Evolutionary conservation across 2,888 invertebrate species (phyloP).

Genomic region (Octodonta nipae): DNA sequence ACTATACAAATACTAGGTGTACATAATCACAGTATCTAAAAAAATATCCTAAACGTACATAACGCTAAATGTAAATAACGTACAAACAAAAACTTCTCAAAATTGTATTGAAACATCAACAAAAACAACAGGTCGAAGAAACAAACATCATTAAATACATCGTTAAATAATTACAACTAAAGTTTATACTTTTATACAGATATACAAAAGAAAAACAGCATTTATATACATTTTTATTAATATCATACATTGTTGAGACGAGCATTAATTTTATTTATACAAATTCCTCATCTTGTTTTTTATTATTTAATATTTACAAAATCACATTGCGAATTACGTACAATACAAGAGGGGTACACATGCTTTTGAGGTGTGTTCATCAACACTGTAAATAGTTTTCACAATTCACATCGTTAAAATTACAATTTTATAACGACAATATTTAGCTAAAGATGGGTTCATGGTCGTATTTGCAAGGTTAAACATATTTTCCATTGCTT

Average conservation of each 20-base stretch:
- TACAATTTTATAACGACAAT: too few species aligned
- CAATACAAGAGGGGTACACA: too few species aligned
- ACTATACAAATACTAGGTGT: slow-evolving; percentile 30
- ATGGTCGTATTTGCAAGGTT: too few species aligned
- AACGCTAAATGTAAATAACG: slow-evolving; percentile 19
- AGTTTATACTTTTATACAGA: slow-evolving; percentile 11
- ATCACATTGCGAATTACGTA: neutral
- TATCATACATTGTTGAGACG: slow-evolving; percentile 11
- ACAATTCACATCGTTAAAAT: too few species aligned
- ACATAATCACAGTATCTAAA: slow-evolving; percentile 34
- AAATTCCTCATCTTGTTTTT: slow-evolving; percentile 8
- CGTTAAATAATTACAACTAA: neutral
- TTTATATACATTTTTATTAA: slow-evolving; percentile 17
- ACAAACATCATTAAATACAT: too few species aligned
- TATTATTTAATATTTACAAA: neutral
- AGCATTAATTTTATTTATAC: slow-evolving; percentile 15
- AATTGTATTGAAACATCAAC: too few species aligned
- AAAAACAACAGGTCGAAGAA: too few species aligned
- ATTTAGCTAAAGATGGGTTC: too few species aligned
- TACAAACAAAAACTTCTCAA: slow-evolving; percentile 16
- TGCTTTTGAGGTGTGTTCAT: too few species aligned
- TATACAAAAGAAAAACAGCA: slow-evolving; percentile 13
- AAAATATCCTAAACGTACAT: slow-evolving; percentile 26
- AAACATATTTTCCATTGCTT: too few species aligned
- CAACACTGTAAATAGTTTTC: too few species aligned